These are phyloP conservation scores for Mormyrops attenuatus DNA, from an alignment of 2,797 vertebrate genomes.

Conservation along the genomic window DNA sequence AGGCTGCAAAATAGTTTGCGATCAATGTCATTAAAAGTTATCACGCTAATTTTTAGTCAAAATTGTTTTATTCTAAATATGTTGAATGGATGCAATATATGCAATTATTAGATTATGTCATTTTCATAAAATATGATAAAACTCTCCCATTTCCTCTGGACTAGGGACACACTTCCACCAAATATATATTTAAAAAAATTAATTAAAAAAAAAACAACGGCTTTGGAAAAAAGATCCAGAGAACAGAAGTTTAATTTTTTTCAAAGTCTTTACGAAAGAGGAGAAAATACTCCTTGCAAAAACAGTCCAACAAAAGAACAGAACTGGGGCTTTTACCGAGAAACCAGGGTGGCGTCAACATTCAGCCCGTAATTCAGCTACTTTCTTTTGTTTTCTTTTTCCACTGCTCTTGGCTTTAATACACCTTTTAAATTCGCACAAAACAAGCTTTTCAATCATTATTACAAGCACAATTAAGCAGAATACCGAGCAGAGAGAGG, in stretches of 20 bases:
- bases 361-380: not conserved
- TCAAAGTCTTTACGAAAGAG: conserved; percentile 26
- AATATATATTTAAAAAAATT: not conserved
- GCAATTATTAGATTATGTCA: not conserved
- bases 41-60: not conserved
- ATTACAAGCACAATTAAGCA: not conserved
- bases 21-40: not conserved
- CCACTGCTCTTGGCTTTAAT: conserved; percentile 22
- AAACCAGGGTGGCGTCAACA: conserved; percentile 34
- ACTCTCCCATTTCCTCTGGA: not conserved
- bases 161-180: not conserved
- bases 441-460: conserved; percentile 10
- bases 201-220: not conserved
- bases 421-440: conserved; percentile 20
- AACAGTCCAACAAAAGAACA: conserved; percentile 19
- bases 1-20: not conserved
- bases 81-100: not conserved
- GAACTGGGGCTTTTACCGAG: conserved; percentile 26
- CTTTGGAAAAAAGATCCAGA: not conserved
- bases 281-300: conserved; percentile 32
- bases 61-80: not conserved
- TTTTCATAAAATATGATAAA: not conserved
- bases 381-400: not conserved
- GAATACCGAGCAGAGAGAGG: not conserved
- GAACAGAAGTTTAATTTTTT: not conserved